Evolutionary conservation across 2,888 invertebrate genomes (phyloP), one percentile per base, ranked within the genome.

Genomic region (Mythimna lalbum): DNA sequence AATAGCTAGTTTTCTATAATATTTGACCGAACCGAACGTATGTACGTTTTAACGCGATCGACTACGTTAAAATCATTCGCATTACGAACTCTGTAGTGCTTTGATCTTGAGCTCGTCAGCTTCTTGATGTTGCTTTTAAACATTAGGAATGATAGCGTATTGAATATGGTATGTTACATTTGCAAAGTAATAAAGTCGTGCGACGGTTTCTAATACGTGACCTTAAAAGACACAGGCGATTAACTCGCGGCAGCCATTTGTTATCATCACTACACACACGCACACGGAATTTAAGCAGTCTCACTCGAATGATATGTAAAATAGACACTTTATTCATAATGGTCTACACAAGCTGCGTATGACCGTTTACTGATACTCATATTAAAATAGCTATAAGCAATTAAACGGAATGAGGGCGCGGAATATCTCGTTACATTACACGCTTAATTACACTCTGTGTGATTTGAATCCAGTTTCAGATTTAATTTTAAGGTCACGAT

Each of bases 261-360:
- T 88, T 87, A 88, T 88, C 86, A 82, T 85, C 86, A 86, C 82
- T 81, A 79, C 61, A 74, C 80, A 84, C 74, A 80, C 82, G 80
- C 80, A 70, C 68, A 53, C 71, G 39, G 75, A 83, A 83, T 82
- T 69, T 78, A 60, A 84, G 75, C 69, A 63, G 55, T 68, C 69
- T 71, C 52, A 64, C 69, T 71, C 52, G 64, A 73, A 82, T 78
- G 76, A 78, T 82, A 78, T 80, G 76, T 63, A 72, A 80, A 83
- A 69, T 69, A 65, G 65, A 57, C 57, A 65, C 52, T 69, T 69
- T 75, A 73, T 71, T 68, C 69, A 71, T 74, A 74, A 67, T 62
- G 55, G 65, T 72, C 70, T 53, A 69, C 68, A 66, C 61, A 52
- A 68, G 71, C 78, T 64, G 72, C 64, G 70, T 72, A 80, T 82